Percentiles rank a stretch among this genome's conserved stretches.
These are phyloP conservation scores for Oreonectes daqikongensis DNA, from an alignment of 2,797 vertebrate species.

Conservation along the genomic window DNA sequence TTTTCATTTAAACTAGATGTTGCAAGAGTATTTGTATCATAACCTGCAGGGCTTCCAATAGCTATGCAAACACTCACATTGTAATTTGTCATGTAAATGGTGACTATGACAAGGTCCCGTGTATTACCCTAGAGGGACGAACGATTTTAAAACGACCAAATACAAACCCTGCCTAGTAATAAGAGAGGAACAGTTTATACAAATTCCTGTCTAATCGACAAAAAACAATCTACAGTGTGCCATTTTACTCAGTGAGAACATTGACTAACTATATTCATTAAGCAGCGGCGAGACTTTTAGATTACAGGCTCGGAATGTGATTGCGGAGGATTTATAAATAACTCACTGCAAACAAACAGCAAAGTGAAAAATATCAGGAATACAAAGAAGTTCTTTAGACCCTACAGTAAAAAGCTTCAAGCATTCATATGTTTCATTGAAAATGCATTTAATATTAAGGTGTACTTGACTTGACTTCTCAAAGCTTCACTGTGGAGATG, in stretches of 20 bases:
- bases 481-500: not conserved
- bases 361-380: not conserved
- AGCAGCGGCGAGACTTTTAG: conserved; percentile 51
- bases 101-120: conserved; percentile 61
- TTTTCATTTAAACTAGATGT: conserved; percentile 57
- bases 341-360: not conserved
- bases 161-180: conserved; percentile 36
- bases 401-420: not conserved
- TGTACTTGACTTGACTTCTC: not conserved
- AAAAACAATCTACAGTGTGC: conserved; percentile 53
- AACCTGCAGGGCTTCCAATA: conserved; percentile 55
- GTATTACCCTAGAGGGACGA: conserved; percentile 55
- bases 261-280: conserved; percentile 59
- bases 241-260: conserved; percentile 58
- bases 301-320: conserved; percentile 42
- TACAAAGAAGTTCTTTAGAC: not conserved
- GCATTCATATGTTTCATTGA: not conserved
- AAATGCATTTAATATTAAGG: conserved; percentile 1
- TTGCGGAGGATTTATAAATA: conserved; percentile 36
- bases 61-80: conserved; percentile 38
- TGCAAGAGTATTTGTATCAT: conserved; percentile 46
- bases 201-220: conserved; percentile 62
- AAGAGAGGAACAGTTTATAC: conserved; percentile 56
- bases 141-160: conserved; percentile 51
- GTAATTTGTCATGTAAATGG: conserved; percentile 64